These are phyloP conservation scores for Oryzaephilus surinamensis DNA, from an alignment of 1,140 invertebrate species.

Conservation along the genomic window DNA sequence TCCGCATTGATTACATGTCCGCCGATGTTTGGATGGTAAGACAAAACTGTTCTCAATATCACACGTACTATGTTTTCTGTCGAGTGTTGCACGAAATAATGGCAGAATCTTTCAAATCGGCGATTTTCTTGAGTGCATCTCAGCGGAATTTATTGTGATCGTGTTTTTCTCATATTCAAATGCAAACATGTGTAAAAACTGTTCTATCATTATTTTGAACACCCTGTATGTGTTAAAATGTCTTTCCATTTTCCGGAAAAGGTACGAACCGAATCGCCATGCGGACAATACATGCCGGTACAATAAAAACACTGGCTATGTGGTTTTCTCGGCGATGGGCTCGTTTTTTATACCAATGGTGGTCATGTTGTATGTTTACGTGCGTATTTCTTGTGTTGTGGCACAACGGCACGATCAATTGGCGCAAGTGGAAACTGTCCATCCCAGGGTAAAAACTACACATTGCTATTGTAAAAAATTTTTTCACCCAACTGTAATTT, in stretches of 20 bases:
- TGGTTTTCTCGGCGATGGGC: slow-evolving; percentile 83
- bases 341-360: slow-evolving; percentile 86
- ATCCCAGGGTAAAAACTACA: slow-evolving; percentile 21
- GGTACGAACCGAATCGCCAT: slow-evolving; percentile 53
- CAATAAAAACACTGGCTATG: slow-evolving; percentile 74
- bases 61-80: too few relatives aligned
- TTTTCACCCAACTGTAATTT: background rate
- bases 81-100: too few relatives aligned
- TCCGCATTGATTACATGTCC: slow-evolving; percentile 75
- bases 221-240: too few relatives aligned
- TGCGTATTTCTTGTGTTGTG: slow-evolving; percentile 77
- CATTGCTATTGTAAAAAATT: background rate
- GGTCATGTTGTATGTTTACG: slow-evolving; percentile 87
- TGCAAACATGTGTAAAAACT: too few relatives aligned
- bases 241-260: too few relatives aligned
- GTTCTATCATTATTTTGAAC: too few relatives aligned
- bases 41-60: too few relatives aligned
- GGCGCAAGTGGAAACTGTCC: slow-evolving; percentile 29
- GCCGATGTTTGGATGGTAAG: slow-evolving; percentile 69
- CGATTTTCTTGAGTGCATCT: too few relatives aligned
- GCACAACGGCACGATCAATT: slow-evolving; percentile 47
- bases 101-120: too few relatives aligned
- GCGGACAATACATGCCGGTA: slow-evolving; percentile 51
- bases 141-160: too few relatives aligned
- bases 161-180: too few relatives aligned